Percentiles rank a stretch among this genome's conserved stretches.
Evolutionary conservation across 2,113 vertebrate genomes (phyloP).

Genomic region (Eidolon helvum): DNA sequence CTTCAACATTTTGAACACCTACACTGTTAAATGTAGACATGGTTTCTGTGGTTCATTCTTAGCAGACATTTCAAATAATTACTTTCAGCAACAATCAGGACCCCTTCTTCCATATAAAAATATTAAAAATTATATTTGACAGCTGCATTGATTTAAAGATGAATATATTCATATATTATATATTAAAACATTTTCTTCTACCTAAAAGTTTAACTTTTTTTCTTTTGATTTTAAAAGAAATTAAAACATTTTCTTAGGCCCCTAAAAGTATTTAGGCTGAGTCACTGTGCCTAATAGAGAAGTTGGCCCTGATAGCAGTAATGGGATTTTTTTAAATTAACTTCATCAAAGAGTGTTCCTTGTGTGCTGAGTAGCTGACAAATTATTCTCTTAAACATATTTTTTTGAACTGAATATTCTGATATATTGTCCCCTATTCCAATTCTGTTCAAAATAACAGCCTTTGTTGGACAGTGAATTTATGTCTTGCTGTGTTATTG

Average conservation of each 20-base stretch:
- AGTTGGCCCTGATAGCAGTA: neutral
- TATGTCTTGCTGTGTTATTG: neutral
- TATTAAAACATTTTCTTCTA: neutral
- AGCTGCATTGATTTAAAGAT: neutral
- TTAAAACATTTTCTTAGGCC: neutral
- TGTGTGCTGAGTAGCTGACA: neutral
- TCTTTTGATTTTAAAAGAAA: slow-evolving; percentile 8
- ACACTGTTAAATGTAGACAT: neutral
- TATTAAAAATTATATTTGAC: neutral
- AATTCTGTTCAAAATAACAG: neutral
- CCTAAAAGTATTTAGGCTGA: neutral
- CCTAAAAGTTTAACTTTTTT: neutral
- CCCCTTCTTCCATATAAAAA: neutral
- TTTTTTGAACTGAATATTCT: neutral
- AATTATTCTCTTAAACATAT: neutral
- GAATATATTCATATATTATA: neutral
- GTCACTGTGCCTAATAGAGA: neutral
- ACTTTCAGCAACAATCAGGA: neutral
- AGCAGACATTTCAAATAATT: neutral
- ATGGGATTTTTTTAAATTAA: neutral
- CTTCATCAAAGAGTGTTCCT: neutral
- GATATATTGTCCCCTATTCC: neutral
- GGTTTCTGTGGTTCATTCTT: neutral
- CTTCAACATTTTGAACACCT: neutral
- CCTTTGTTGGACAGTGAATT: neutral